Conservation (phyloP, 2,113 vertebrate species). For the Falco punctatus region DNA sequence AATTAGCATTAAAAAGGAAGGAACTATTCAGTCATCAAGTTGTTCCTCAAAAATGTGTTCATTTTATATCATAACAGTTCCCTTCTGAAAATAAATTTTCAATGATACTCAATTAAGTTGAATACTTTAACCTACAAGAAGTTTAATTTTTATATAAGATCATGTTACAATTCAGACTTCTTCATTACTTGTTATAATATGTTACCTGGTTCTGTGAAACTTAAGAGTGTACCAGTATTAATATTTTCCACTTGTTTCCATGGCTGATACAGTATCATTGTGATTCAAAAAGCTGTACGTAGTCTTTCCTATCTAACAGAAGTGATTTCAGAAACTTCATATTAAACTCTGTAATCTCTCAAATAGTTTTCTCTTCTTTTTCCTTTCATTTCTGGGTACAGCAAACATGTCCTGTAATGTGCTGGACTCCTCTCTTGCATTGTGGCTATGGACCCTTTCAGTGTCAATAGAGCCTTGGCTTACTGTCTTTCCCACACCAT, state of each 20-base stretch:
- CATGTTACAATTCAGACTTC: not conserved
- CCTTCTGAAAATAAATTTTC: slow-evolving; percentile 25
- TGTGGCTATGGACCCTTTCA: not conserved
- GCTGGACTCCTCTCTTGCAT: not conserved
- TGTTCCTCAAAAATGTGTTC: slow-evolving; percentile 42
- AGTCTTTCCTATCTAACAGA: not conserved
- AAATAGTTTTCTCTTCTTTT: not conserved
- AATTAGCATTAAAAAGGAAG: slow-evolving; percentile 39
- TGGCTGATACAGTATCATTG: not conserved
- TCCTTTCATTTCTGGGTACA: not conserved
- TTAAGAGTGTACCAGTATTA: not conserved
- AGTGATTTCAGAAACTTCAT: not conserved
- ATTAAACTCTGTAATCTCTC: not conserved
- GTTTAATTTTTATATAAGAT: slow-evolving; percentile 23
- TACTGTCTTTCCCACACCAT: not conserved
- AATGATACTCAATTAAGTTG: slow-evolving; percentile 28
- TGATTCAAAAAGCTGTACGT: not conserved
- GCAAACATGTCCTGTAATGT: not conserved
- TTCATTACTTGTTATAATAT: slow-evolving; percentile 1
- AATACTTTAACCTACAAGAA: not conserved
- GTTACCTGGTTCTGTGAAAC: slow-evolving; percentile 11
- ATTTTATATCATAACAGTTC: slow-evolving; percentile 12
- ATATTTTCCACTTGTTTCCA: slow-evolving; percentile 1
- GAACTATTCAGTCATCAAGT: slow-evolving; percentile 29
- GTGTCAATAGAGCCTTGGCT: not conserved